Percentiles rank a stretch among this genome's conserved stretches.
Conservation (phyloP, 2,888 invertebrate species). For the Acronicta psi region DNA sequence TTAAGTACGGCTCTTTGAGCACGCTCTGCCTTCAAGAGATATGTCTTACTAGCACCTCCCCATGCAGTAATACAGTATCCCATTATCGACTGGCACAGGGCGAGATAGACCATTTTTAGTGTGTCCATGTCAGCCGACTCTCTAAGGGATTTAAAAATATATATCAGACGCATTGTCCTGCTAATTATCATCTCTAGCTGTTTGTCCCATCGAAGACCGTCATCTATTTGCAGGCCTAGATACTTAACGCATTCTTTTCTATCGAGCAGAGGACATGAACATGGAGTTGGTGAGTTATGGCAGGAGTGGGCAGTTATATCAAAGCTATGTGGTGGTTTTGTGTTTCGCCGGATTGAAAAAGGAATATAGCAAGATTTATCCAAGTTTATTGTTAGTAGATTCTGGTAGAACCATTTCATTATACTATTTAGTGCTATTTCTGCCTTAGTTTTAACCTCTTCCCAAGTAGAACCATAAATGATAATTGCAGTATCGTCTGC, state of each 20-base stretch:
- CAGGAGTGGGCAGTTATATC: constrained; percentile 2
- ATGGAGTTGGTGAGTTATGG: constrained; percentile 2
- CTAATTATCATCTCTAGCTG: constrained; percentile 3
- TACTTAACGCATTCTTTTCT: constrained; percentile 6
- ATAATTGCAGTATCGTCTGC: not conserved
- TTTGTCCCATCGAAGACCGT: constrained; percentile 7
- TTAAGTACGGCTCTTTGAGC: constrained; percentile 7
- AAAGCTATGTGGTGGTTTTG: no score
- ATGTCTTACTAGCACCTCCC: constrained; percentile 7
- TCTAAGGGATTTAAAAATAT: constrained; percentile 6
- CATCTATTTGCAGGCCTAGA: constrained; percentile 8
- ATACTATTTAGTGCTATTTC: no score
- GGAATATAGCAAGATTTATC: no score
- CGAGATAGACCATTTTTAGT: constrained; percentile 3
- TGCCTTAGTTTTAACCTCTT: constrained; percentile 1
- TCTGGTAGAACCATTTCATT: no score
- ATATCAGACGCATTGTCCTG: constrained; percentile 5
- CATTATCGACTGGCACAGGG: constrained; percentile 7
- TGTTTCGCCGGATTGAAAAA: no score
- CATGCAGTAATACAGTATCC: constrained; percentile 9
- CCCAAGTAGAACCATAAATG: constrained; percentile 1
- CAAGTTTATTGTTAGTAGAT: no score
- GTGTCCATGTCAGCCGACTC: constrained; percentile 8
- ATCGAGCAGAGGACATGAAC: constrained; percentile 2
- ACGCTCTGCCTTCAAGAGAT: constrained; percentile 5